Evolutionary conservation across 2,888 invertebrate species (phyloP), one percentile per base, ranked within the genome.

Genomic region (Drosophila tripunctata): DNA sequence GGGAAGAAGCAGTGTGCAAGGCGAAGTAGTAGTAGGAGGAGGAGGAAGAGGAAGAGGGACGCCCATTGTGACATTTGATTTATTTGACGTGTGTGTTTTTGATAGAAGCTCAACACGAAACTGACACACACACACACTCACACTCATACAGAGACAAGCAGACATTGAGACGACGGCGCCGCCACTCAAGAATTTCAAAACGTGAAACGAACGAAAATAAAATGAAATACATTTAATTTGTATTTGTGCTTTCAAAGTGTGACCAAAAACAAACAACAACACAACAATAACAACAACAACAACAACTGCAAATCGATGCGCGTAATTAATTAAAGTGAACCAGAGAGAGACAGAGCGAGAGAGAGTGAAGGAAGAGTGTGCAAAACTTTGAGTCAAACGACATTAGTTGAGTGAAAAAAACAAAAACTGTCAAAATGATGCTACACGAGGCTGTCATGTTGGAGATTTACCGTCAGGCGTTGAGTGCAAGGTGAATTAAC

Each of bases 371-470:
- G n/a, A 27, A 15, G 35, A 35, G 2, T 17, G 15, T 33, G 63
- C n/a, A 36, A 27, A 36, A 43, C 19, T 45, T 31, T 36, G n/a
- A 45, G 36, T 27, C 7, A 58, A 36, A 19, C n/a, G 24, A 51
- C 14, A 22, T 44, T 44, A 56, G 36, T 41, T 8, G 48, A 58
- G 57, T 38, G 24, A 27, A 27, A 43, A 17, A 17, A 15, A 55
- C 21, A 43, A 17, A 17, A 15, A 55, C 21, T 30, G 17, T 56
- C 77, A 87, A 82, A 90, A 92, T 91, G 92, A 92, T 92, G 92
- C 90, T 92, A 62, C 92, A 92, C 90, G 92, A 92, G 89, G 91
- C 91, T 82, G 92, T 92, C 73, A 92, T 92, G 92, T 73, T 92
- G 90, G 92, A 92, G 78, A 92, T 92, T 86, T 92, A 92, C 84